Evolutionary conservation across 2,113 vertebrate species (phyloP).

Genomic region (Ceuthmochares aereus): DNA sequence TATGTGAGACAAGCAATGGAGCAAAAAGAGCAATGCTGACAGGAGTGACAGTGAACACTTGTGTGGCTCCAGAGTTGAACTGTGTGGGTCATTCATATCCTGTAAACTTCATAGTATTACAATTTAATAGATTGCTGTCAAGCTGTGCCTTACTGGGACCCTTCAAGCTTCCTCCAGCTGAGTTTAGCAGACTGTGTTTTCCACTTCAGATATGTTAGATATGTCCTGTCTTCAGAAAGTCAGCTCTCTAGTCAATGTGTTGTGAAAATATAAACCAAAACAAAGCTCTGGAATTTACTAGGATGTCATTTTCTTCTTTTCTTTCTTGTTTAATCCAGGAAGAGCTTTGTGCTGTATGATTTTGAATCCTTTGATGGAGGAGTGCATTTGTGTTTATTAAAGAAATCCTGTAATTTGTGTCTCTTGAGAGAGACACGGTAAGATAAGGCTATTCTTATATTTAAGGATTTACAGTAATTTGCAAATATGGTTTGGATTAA

Average conservation of each 20-base stretch:
- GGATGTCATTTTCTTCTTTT: neutral
- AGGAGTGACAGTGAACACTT: neutral
- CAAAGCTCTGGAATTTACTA: neutral
- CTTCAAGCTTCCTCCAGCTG: neutral
- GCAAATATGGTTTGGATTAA: neutral
- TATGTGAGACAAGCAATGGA: neutral
- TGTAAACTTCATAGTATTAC: neutral
- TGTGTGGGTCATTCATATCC: neutral
- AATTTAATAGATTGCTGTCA: neutral
- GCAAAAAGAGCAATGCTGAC: neutral
- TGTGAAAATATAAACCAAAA: neutral
- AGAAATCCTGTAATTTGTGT: neutral
- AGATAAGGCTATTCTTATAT: neutral
- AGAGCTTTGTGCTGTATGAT: neutral
- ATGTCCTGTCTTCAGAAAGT: neutral
- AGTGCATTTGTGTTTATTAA: neutral
- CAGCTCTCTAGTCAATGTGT: neutral
- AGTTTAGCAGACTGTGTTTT: neutral
- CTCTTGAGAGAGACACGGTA: accelerated
- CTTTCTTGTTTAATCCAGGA: neutral
- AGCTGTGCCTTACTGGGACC: neutral
- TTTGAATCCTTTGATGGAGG: neutral
- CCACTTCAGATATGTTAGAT: neutral
- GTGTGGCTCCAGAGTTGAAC: neutral
- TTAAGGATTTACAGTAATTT: neutral